phyloP scores from a whole-genome alignment of 2,113 vertebrate species.

The Silurus asotus region DNA sequence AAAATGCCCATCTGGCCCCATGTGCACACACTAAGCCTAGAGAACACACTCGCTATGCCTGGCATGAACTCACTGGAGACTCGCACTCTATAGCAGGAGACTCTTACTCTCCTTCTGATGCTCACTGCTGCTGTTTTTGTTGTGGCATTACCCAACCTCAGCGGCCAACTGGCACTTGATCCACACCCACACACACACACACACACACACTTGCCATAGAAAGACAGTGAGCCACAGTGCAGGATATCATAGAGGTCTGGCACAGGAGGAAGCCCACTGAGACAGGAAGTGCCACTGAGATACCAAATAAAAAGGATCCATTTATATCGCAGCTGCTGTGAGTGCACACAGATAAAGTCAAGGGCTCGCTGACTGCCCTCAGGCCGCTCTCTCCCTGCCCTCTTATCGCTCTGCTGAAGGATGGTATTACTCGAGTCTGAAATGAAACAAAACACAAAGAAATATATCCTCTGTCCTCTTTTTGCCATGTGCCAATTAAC shows the following conservation, averaged over 20 bases:
- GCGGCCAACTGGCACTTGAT: slow-evolving; percentile 40
- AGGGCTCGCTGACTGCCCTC: slow-evolving; percentile 39
- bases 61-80: slow-evolving; percentile 77
- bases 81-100: slow-evolving; percentile 12
- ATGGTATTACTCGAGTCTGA: slow-evolving; percentile 24
- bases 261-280: slow-evolving; percentile 39
- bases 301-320: slow-evolving; percentile 47
- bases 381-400: slow-evolving; percentile 16
- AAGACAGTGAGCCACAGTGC: slow-evolving; percentile 32
- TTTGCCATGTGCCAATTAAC: slow-evolving; percentile 16
- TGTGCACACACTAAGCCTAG: slow-evolving; percentile 74
- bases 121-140: slow-evolving; percentile 31
- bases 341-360: slow-evolving; percentile 43
- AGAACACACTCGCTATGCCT: slow-evolving; percentile 70
- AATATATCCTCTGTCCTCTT: slow-evolving; percentile 24
- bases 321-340: slow-evolving; percentile 32
- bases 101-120: slow-evolving; percentile 26
- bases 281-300: slow-evolving; percentile 45
- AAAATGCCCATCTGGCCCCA: slow-evolving; percentile 91
- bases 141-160: slow-evolving; percentile 14
- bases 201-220: neutral
- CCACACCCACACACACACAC: slow-evolving; percentile 15
- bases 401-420: slow-evolving; percentile 27
- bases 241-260: slow-evolving; percentile 40
- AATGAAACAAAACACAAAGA: slow-evolving; percentile 41